phyloP scores from a whole-genome alignment of 2,888 invertebrate species.

The Gisinianus flammeolus region DNA sequence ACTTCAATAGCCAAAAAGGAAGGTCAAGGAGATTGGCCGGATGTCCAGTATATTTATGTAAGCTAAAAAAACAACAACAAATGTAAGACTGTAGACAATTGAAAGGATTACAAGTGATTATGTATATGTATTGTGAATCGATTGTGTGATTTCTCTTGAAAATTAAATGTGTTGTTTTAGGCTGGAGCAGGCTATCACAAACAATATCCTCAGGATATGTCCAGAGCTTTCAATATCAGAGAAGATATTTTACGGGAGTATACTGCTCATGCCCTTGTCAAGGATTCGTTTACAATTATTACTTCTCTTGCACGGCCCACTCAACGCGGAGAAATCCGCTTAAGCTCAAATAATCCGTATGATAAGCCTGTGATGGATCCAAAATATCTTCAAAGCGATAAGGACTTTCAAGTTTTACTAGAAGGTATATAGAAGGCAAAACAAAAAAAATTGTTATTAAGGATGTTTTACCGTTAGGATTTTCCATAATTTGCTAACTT shows the following conservation, averaged over 20 bases:
- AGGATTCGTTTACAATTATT: constrained; percentile 50
- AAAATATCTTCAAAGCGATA: constrained; percentile 52
- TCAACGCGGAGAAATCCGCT: constrained; percentile 47
- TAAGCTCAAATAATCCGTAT: constrained; percentile 45
- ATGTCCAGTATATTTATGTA: no score
- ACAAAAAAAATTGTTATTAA: constrained; percentile 1
- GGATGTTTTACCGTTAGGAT: no score
- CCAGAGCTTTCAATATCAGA: constrained; percentile 48
- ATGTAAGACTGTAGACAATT: no score
- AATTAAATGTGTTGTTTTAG: no score
- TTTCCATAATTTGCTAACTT: no score
- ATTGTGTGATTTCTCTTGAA: no score
- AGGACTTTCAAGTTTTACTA: constrained; percentile 47
- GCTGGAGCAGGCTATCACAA: constrained; percentile 39
- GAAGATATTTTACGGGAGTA: constrained; percentile 46
- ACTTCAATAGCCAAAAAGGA: constrained; percentile 46
- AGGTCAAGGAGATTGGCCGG: constrained; percentile 55
- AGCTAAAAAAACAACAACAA: no score
- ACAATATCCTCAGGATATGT: constrained; percentile 47
- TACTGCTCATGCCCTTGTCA: constrained; percentile 39
- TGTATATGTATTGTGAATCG: no score
- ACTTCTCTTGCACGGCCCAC: constrained; percentile 49
- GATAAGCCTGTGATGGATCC: constrained; percentile 52
- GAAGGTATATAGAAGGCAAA: constrained; percentile 46
- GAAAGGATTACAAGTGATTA: no score